Base-by-base conservation (phyloP, 2,797 vertebrate genomes). In the Propithecus perrieri region DNA sequence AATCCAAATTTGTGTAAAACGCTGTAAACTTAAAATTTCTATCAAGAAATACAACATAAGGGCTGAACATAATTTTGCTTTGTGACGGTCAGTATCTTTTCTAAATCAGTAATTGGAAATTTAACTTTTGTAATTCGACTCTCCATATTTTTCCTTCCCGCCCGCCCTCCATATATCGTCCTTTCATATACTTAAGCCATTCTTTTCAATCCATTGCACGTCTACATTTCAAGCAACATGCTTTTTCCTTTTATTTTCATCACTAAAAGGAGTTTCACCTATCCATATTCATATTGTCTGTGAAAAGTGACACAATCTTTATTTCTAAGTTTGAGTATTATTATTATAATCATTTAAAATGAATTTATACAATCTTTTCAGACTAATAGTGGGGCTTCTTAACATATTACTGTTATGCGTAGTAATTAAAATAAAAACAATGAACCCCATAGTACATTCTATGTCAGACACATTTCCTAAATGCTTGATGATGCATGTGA, bases 11-110 rank as follows among this genome's bases (percentile, higher is more conserved):
- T 67, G 3, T 53, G 2, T 35, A 81, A 18, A 10, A 22, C 1
- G 63, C 18, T 48, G 55, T 85, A 93, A 94, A 72, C 8, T 61
- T 92, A 41, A n/a, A n/a, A 38, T 57, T 50, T 67, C 41, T 72
- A 20, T n/a, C 24, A 86, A 93, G 30, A 71, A 80, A n/a, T 38
- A n/a, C 41, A n/a, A 12, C 1, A 13, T 12, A 72, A 79, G 0
- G 1, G 35, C 14, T 79, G 28, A 71, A 48, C 7, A 8, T 87
- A n/a, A 28, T 4, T 80, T 57, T 95, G 12, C 4, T 69, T 81
- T 61, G 7, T 74, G 53, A 26, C 9, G 33, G 2, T n/a, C 67
- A 74, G 83, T 11, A 48, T 22, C 4, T 83, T 85, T 74, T 78
- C 7, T 55, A 20, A 69, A 79, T 63, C 9, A 53, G 12, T 80